These are phyloP conservation scores for Eristalis tenax DNA, from an alignment of 2,888 invertebrate species.

Conservation along the genomic window DNA sequence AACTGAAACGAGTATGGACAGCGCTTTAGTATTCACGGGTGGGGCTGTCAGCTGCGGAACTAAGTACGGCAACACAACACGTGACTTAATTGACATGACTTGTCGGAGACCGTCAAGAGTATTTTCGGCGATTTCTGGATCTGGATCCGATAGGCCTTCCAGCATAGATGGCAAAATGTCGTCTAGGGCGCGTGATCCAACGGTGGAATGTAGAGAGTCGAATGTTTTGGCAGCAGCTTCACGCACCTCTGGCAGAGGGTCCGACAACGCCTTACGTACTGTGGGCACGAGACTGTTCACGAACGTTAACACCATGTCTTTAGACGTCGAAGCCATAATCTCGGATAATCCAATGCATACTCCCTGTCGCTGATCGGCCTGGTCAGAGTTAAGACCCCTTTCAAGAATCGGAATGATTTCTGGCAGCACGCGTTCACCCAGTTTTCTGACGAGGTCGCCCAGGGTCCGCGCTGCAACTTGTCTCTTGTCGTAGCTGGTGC, in stretches of 20 bases:
- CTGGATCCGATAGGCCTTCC: conserved; percentile 87
- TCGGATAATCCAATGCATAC: conserved; percentile 99
- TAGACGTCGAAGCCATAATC: conserved; percentile 97
- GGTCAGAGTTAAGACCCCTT: conserved; percentile 93
- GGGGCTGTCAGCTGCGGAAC: conserved; percentile 95
- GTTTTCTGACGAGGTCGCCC: conserved; percentile 97
- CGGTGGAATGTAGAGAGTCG: conserved; percentile 96
- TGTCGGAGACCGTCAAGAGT: conserved; percentile 97
- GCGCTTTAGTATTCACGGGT: conserved; percentile 95
- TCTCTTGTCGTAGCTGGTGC: conserved; percentile 97
- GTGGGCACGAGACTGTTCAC: conserved; percentile 95
- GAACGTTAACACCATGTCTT: conserved; percentile 95
- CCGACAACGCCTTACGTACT: conserved; percentile 96
- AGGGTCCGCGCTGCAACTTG: conserved; percentile 98
- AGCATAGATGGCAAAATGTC: conserved; percentile 97
- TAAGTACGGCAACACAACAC: conserved; percentile 96
- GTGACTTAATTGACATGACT: conserved; percentile 98
- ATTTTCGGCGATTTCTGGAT: conserved; percentile 91
- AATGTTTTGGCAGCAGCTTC: conserved; percentile 98
- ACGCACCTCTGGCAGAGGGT: conserved; percentile 95
- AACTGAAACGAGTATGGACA: conserved; percentile 96
- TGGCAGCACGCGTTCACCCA: conserved; percentile 98
- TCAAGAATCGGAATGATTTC: conserved; percentile 99
- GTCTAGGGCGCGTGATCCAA: conserved; percentile 96
- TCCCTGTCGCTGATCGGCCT: conserved; percentile 97